Evolutionary conservation across 2,888 invertebrate species (phyloP), one percentile per base, ranked within the genome.

Genomic region (Stenodema calcarata): DNA sequence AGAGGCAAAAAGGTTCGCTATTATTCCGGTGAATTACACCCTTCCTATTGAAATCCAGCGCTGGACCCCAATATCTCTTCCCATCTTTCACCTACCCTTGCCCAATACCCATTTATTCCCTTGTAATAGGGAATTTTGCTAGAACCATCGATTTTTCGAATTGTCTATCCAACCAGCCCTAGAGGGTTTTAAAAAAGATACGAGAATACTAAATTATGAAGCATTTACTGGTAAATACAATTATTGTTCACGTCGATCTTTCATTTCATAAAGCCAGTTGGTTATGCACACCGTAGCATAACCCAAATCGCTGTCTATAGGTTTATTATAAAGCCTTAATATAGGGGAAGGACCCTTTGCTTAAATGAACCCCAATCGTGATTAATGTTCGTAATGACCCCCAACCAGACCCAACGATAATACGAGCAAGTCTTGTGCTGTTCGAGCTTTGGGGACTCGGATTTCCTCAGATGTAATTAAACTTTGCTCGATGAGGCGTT

Each of bases 381-480:
- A 62, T 62, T 62, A 62, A 62, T 62, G 27, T 62, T 62, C 23
- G 62, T 62, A 23, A 62, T 62, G 62, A 62, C 62, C 62, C 47
- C 62, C 62, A 62, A 62, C 62, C 12, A 62, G 62, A 62, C 62
- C 62, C 62, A 62, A 18, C 18, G 27, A 23, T 62, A 62, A 62
- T 73, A 30, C 73, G n/a, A 41, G 73, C 35, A 16, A 6, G 73
- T 73, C 12, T 35, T 16, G 41, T 73, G n/a, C 73, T 6, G 12
- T 18, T 73, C 35, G 4, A 35, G 35, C 35, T 7, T 16, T 35
- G 30, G 18, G 35, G 16, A n/a, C 41, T 18, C 35, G 73, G 73
- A 73, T 78, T 78, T 78, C 42, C 78, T 78, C 78, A 27, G 47
- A 44, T 27, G 78, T 44, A 78, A 78, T 78, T 78, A 78, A 78